Conservation (phyloP, 2,797 vertebrate species). For the Numenius phaeopus region DNA sequence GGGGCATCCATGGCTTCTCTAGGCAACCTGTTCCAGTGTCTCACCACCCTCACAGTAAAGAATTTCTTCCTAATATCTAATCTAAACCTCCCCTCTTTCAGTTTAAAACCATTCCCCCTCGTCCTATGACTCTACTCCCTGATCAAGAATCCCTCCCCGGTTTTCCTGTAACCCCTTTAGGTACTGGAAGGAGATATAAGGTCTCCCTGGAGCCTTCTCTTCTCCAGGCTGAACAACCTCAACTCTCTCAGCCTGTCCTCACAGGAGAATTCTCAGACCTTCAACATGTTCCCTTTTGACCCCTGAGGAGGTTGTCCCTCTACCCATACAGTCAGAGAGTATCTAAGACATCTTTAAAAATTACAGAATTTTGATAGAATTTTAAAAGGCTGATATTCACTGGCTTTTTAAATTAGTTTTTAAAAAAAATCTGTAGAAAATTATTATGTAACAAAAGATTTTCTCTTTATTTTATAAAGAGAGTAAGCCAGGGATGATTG, state of each 20-base stretch:
- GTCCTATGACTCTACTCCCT: not conserved
- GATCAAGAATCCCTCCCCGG: not conserved
- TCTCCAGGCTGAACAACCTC: not conserved
- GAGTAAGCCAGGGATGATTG: not conserved
- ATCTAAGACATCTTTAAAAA: not conserved
- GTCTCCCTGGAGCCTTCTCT: not conserved
- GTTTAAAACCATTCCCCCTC: not conserved
- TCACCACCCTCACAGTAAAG: not conserved
- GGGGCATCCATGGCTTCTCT: not conserved
- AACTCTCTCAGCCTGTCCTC: not conserved
- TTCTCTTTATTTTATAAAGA: not conserved
- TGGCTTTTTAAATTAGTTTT: not conserved
- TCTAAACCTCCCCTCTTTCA: not conserved
- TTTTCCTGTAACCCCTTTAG: not conserved
- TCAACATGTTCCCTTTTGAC: fast-evolving
- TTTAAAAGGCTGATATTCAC: not conserved
- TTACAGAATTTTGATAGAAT: not conserved
- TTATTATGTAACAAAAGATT: not conserved
- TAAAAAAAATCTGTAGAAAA: not conserved
- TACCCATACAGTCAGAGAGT: not conserved
- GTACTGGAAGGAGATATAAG: not conserved
- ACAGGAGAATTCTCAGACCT: not conserved
- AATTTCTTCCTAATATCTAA: not conserved
- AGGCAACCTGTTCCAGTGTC: not conserved
- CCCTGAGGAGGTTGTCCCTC: not conserved